Conservation (phyloP, 2,888 invertebrate genomes). For the Platycnemis pennipes region DNA sequence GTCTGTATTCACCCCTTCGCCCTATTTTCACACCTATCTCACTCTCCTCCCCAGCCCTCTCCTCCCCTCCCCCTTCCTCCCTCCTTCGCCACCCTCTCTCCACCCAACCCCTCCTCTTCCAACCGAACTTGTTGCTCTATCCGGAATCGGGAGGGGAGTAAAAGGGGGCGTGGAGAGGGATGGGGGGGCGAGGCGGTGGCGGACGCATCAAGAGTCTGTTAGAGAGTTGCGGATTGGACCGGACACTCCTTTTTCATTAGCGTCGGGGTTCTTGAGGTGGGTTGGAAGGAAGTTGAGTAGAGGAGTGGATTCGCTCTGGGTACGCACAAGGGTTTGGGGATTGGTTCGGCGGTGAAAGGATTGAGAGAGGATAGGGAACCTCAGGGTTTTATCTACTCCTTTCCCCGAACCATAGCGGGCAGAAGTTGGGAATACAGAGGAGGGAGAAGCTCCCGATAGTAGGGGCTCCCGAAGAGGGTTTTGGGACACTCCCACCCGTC, state of each 20-base stretch:
- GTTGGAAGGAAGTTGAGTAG: neutral
- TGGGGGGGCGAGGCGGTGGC: neutral
- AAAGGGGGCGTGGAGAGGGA: neutral
- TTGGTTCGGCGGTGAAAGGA: neutral
- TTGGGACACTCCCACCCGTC: neutral
- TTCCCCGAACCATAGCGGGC: neutral
- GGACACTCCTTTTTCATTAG: slow-evolving; percentile 64
- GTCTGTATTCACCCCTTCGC: no score
- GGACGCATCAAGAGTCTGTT: slow-evolving; percentile 34
- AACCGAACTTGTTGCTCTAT: slow-evolving; percentile 11
- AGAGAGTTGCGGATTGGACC: slow-evolving; percentile 54
- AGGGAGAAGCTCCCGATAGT: neutral
- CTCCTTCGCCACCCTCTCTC: neutral
- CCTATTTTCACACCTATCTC: neutral
- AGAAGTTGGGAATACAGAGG: neutral
- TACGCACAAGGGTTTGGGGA: neutral
- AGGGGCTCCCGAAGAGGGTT: neutral
- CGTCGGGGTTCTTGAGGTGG: slow-evolving; percentile 12
- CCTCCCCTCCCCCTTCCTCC: neutral
- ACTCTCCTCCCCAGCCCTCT: neutral
- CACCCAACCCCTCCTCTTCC: neutral
- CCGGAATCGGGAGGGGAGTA: neutral
- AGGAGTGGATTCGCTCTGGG: neutral
- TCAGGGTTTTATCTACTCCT: neutral
- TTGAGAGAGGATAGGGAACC: neutral